A percentile compares a stretch with the other conserved stretches of the same genome.
These are phyloP conservation scores for Characodon lateralis DNA, from an alignment of 2,797 vertebrate species.

Conservation along the genomic window DNA sequence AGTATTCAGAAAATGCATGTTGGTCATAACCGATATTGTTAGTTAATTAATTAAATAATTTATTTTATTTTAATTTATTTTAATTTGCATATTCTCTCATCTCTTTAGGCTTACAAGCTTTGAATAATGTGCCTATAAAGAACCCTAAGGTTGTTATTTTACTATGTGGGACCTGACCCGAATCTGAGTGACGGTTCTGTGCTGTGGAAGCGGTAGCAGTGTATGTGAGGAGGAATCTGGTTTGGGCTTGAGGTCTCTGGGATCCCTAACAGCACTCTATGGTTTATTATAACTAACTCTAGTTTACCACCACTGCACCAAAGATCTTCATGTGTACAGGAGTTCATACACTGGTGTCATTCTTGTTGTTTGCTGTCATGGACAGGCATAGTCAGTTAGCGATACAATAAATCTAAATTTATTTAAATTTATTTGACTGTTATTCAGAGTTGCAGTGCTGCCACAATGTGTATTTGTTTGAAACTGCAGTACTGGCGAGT, in stretches of 20 bases:
- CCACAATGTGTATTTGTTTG: slow-evolving; percentile 30
- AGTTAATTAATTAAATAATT: too few relatives aligned
- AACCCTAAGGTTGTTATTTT: slow-evolving; percentile 31
- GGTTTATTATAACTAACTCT: slow-evolving; percentile 69
- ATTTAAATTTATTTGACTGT: not conserved
- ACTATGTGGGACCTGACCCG: slow-evolving; percentile 28
- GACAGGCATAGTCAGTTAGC: slow-evolving; percentile 24
- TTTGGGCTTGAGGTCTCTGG: slow-evolving; percentile 48
- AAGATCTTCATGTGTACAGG: slow-evolving; percentile 38
- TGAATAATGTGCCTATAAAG: slow-evolving; percentile 27
- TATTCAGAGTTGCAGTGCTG: slow-evolving; percentile 26
- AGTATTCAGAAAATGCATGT: too few relatives aligned
- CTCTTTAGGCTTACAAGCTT: not conserved
- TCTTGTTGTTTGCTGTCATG: slow-evolving; percentile 52
- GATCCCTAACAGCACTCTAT: slow-evolving; percentile 68
- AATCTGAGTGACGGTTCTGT: slow-evolving; percentile 28
- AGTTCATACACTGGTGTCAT: slow-evolving; percentile 44
- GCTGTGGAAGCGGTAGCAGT: slow-evolving; percentile 22
- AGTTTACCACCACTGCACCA: slow-evolving; percentile 54
- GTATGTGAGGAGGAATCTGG: slow-evolving; percentile 25
- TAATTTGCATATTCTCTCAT: slow-evolving; percentile 3
- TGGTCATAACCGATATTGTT: too few relatives aligned
- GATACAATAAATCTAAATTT: slow-evolving; percentile 14
- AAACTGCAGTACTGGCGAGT: slow-evolving; percentile 21
- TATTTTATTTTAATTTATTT: too few relatives aligned